Evolutionary conservation across 2,797 vertebrate genomes (phyloP).

Genomic region (Trematomus bernacchii): DNA sequence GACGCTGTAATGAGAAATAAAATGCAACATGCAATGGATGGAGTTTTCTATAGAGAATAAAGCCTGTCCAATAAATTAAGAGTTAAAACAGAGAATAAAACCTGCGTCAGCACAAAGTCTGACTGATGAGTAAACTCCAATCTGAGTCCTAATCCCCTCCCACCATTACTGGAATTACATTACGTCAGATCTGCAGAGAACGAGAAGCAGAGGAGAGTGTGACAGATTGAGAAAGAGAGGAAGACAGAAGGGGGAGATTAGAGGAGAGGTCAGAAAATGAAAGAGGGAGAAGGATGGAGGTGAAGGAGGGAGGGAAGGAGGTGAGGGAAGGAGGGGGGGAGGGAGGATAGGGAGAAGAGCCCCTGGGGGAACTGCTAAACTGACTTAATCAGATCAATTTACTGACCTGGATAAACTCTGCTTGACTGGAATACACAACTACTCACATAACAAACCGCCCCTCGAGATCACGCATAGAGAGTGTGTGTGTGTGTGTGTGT

Average conservation of each 20-base stretch:
- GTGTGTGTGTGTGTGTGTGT: conserved; percentile 6
- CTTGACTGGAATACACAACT: conserved; percentile 60
- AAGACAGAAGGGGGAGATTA: neutral
- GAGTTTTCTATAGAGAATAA: too few relatives aligned
- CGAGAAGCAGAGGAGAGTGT: neutral
- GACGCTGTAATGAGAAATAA: too few relatives aligned
- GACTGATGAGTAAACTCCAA: conserved; percentile 16
- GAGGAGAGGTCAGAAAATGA: neutral
- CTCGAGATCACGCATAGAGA: conserved; percentile 1
- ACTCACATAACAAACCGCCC: conserved; percentile 46
- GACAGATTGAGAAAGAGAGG: neutral
- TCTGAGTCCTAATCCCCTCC: conserved; percentile 28
- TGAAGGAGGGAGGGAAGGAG: neutral
- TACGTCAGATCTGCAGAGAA: neutral
- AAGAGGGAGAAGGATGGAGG: neutral
- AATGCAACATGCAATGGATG: too few relatives aligned
- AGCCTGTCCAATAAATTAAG: too few relatives aligned
- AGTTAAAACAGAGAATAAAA: neutral
- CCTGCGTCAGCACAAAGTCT: neutral
- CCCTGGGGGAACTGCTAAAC: conserved; percentile 67
- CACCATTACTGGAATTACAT: conserved; percentile 35
- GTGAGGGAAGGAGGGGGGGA: neutral
- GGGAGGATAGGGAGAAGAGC: neutral
- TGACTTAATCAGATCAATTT: conserved; percentile 80
- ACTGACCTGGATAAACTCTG: conserved; percentile 80